Evolutionary conservation across 2,113 vertebrate species (phyloP).

Genomic region (Dendrocopos noguchii): DNA sequence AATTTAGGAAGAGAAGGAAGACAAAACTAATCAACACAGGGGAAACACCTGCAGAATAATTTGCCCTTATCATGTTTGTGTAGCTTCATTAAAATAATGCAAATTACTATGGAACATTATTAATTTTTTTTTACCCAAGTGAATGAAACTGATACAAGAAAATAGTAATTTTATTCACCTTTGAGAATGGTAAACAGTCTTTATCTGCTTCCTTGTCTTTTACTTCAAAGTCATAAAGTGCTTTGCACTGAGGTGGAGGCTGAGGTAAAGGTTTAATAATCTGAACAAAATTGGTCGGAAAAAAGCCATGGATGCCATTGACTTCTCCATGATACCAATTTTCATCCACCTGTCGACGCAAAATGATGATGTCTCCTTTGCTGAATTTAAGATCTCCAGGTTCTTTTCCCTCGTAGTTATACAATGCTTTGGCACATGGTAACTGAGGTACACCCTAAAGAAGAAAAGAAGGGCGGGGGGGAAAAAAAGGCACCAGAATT

Average conservation of each 20-base stretch:
- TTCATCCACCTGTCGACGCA: constrained; percentile 97
- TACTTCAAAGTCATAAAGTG: constrained; percentile 98
- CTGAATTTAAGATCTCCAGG: constrained; percentile 96
- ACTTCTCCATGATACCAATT: constrained; percentile 99
- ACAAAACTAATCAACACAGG: background rate
- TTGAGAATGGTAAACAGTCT: constrained; percentile 96
- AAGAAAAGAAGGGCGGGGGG: background rate
- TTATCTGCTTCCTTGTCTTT: constrained; percentile 99
- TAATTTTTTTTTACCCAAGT: background rate
- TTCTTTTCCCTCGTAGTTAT: constrained; percentile 98
- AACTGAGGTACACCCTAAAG: constrained; percentile 91
- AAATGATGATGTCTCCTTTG: constrained; percentile 97
- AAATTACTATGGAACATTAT: background rate
- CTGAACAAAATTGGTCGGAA: constrained; percentile 98
- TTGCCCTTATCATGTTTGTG: background rate
- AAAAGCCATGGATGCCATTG: constrained; percentile 94
- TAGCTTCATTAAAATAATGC: background rate
- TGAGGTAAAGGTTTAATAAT: constrained; percentile 97
- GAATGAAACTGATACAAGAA: background rate
- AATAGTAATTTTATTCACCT: constrained; percentile 76
- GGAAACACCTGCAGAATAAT: background rate
- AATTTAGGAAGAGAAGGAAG: background rate
- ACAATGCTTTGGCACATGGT: constrained; percentile 97
- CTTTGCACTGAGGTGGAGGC: constrained; percentile 97
- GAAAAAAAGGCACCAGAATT: background rate